Evolutionary conservation across 1,140 invertebrate genomes (phyloP), one percentile per base, ranked within the genome.

Genomic region (Drosophila aff.): DNA sequence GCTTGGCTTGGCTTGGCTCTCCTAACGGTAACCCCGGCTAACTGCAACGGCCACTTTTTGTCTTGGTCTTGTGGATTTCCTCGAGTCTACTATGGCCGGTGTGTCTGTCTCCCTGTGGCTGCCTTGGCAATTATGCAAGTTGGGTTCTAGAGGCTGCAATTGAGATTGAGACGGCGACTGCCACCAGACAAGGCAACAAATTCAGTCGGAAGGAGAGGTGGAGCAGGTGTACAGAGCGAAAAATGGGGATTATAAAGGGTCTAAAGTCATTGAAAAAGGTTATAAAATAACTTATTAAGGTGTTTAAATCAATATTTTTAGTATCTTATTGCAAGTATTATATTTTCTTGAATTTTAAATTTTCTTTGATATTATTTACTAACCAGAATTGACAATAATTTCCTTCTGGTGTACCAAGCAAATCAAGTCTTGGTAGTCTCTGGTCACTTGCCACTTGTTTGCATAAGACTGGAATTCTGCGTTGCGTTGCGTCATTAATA

Each of bases 401-500:
- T 69, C 47, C 40, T 57, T 1, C 0, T 3, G 3, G 23, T 71
- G 67, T 41, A 38, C 4, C 0, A 3, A n/a, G 44, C 31, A 78
- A 71, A 78, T 78, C 76, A 47, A 69, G 76, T 71, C 76, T 79
- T 66, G 52, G 52, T 31, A 33, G 47, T 52, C 62, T 67, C 50
- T 78, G 76, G 76, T 60, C 65, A 58, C 43, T 64, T 79, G 76
- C 75, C 84, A 89, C 83, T 86, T 86, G 83, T 86, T 87, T 69
- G 69, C 67, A 76, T 79, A 74, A 75, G 74, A 78, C 46, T 75
- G 67, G 71, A 73, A 74, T 74, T 74, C 71, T 74, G 44, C 46
- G 38, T 52, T 67, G 63, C 63, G 40, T 81, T 89, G 84, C 84
- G 84, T 89, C 84, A 89, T 89, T 89, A 89, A 89, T 89, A 89